Conservation (phyloP, 37 sponge, comb jelly and placozoan species). For the Bolinopsis microptera region DNA sequence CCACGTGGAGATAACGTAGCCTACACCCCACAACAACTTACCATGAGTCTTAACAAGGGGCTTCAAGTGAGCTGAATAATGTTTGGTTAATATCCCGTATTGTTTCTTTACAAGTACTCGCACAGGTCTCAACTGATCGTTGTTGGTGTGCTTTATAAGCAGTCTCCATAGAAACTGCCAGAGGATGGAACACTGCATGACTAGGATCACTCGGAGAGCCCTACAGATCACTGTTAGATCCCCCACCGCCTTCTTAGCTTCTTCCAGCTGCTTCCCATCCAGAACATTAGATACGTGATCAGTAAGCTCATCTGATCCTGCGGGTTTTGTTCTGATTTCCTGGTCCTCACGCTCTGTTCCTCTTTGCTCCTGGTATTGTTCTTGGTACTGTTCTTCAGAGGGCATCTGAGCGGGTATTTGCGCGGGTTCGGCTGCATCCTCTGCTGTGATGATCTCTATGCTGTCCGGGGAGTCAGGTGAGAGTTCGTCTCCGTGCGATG, state of each 20-base stretch:
- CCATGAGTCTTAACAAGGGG: conserved; percentile 6
- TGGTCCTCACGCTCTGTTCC: neutral
- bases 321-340: neutral
- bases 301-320: neutral
- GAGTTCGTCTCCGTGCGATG: neutral
- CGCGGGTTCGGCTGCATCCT: neutral
- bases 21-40: neutral
- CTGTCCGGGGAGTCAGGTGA: neutral
- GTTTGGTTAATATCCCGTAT: conserved; percentile 6
- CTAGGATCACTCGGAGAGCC: conserved; percentile 4
- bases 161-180: neutral
- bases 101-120: conserved; percentile 37
- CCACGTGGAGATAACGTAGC: neutral
- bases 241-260: conserved; percentile 9
- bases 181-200: neutral
- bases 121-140: conserved; percentile 29
- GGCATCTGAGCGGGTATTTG: neutral
- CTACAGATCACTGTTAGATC: conserved; percentile 25
- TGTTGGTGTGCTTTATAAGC: conserved; percentile 13
- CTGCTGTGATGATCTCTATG: neutral
- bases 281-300: conserved; percentile 45
- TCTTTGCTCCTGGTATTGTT: no score
- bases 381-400: no score
- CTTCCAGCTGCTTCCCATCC: conserved; percentile 26
- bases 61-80: neutral